Evolutionary conservation across 1,140 invertebrate genomes (phyloP), one percentile per base, ranked within the genome.

Genomic region (Cydia amplana): DNA sequence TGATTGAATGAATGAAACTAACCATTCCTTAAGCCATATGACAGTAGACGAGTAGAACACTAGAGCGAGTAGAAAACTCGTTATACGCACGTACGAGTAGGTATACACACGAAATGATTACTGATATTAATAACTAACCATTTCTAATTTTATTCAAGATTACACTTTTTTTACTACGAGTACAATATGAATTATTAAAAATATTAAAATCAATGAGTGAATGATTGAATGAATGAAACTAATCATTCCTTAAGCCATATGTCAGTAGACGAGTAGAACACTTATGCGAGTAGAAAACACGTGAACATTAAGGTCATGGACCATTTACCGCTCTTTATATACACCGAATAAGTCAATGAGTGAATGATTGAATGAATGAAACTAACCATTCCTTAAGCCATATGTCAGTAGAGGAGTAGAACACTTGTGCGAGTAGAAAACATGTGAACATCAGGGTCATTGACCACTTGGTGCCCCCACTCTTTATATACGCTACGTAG

Each of bases 1-100:
- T 40, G 1, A 32, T 32, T 32, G 32, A 40, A 40, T 9, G 7
- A 40, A 40, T 40, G 0, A 40, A 40, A 40, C 36, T 40, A 40
- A 40, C 36, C 36, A 40, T 73, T 89, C 87, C 72, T 91, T 91
- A 0, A 93, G 81, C 92, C 90, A 93, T 4, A 93, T 75, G 72
- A 93, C 91, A 2, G 90, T 88, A 10, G 86, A 80, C 1, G 90
- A 91, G 79, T 91, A 93, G 77, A 91, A 89, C 7, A 89, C 67
- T 23, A 93, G 93, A 6, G 88, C 87, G n/a, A 95, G 32, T 60
- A 94, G 87, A 46, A 94, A 87, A 4, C 94, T n/a, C n/a, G n/a
- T n/a, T n/a, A n/a, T n/a, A n/a, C n/a, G n/a, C n/a, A n/a, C n/a
- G n/a, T n/a, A n/a, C n/a, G n/a, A n/a, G n/a, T n/a, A n/a, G n/a